Evolutionary conservation across 1,140 invertebrate genomes (phyloP), one percentile per base, ranked within the genome.

Genomic region (Trichonephila clavata): DNA sequence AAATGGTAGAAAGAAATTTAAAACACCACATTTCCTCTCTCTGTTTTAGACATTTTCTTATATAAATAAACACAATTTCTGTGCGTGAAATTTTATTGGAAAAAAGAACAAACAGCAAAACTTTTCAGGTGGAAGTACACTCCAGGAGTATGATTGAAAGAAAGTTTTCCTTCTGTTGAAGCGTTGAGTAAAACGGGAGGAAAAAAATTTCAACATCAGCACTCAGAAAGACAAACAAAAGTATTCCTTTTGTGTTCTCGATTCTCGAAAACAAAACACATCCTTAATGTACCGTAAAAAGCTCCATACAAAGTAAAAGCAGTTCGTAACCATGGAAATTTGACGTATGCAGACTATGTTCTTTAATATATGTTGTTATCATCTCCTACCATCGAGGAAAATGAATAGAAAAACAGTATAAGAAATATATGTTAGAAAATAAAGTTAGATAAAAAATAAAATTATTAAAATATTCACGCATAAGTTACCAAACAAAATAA

Each of bases 191-290:
- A 39, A 77, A 20, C 5, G 5, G 18, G 71, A 16, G 2, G 71
- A 27, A 50, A 50, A 50, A 39, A 77, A 77, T 21, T 77, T 32
- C 32, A 32, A 32, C 27, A 39, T 77, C 71, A 16, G 71, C 71
- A 77, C 71, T 32, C 27, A 7, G 14, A 77, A 77, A 77, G 71
- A 77, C 71, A 77, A 77, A 77, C 32, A 77, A 77, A 77, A 77
- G 32, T 77, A 18, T 14, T 77, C 20, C 71, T 32, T 77, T 39
- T 77, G 71, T 77, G 8, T 39, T 77, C 71, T 77, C 71, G 6
- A 32, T 77, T 77, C 32, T 77, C 3, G 71, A 27, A 39, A 77
- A 32, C 71, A 39, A 77, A 77, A 39, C 71, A 77, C 6, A 39
- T 77, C 27, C 71, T 20, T 39, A 77, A 77, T 77, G 71, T 77